phyloP scores from a whole-genome alignment of 2,113 vertebrate genomes.

The Xiphophorus hellerii region DNA sequence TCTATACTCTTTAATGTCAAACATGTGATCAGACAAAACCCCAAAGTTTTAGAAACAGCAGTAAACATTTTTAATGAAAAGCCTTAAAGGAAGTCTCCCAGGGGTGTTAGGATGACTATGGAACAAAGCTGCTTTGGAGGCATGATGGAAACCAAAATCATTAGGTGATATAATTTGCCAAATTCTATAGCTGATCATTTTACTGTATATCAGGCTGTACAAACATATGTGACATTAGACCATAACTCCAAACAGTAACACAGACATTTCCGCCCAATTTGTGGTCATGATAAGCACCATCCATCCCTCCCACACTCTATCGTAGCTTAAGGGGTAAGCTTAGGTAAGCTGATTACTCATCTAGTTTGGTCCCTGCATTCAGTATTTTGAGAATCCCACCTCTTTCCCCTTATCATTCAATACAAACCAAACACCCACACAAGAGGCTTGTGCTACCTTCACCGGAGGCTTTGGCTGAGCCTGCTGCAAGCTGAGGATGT shows the following conservation, averaged over 20 bases:
- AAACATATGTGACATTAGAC: not conserved
- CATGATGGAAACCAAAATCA: not conserved
- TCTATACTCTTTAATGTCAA: not conserved
- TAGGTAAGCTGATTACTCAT: slow-evolving; percentile 81
- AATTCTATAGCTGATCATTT: not conserved
- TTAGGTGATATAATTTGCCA: not conserved
- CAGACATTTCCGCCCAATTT: slow-evolving; percentile 46
- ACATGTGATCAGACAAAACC: not conserved
- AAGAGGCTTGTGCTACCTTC: slow-evolving; percentile 72
- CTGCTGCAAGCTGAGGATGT: slow-evolving; percentile 91
- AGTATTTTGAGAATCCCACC: slow-evolving; percentile 70
- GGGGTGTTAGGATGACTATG: not conserved
- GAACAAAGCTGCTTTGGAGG: not conserved
- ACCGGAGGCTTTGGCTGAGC: slow-evolving; percentile 80
- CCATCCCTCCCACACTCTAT: slow-evolving; percentile 39
- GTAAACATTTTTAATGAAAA: not conserved
- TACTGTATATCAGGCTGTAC: not conserved
- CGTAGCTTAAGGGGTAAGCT: slow-evolving; percentile 72
- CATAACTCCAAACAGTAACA: slow-evolving; percentile 36
- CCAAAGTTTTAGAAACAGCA: not conserved
- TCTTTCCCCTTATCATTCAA: slow-evolving; percentile 53
- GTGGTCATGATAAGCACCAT: slow-evolving; percentile 27
- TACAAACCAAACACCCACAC: slow-evolving; percentile 52
- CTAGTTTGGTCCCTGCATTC: slow-evolving; percentile 70
- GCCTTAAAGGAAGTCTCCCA: not conserved